Conservation (phyloP, 2,888 invertebrate species). For the Microdon myrmicae region DNA sequence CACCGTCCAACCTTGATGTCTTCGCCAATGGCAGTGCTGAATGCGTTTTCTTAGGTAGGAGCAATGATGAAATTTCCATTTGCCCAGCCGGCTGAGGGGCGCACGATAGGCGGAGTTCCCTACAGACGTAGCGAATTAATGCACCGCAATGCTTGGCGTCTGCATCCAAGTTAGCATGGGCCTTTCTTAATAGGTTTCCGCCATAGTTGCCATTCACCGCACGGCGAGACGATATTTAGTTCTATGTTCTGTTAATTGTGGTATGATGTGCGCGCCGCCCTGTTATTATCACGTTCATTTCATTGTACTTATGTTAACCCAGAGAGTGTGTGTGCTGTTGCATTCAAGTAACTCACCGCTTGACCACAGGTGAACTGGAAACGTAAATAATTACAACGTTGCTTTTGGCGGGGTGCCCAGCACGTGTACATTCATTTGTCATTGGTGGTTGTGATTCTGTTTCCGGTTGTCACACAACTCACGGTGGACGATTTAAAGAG, state of each 20-base stretch:
- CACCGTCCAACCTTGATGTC: slow-evolving; percentile 25
- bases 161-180: background rate
- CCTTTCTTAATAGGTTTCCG: slow-evolving; percentile 13
- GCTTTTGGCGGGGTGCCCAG: slow-evolving; percentile 28
- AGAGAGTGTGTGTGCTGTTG: slow-evolving; percentile 17
- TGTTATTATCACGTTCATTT: slow-evolving; percentile 13
- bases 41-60: slow-evolving; percentile 9
- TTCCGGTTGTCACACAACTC: slow-evolving; percentile 18
- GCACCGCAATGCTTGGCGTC: slow-evolving; percentile 14
- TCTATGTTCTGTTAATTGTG: slow-evolving; percentile 24
- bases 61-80: slow-evolving; percentile 19
- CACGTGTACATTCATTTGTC: slow-evolving; percentile 14
- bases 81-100: background rate
- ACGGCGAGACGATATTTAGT: background rate
- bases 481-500: slow-evolving; percentile 1
- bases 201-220: slow-evolving; percentile 32
- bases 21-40: slow-evolving; percentile 28
- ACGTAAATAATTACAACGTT: slow-evolving; percentile 16
- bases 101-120: slow-evolving; percentile 34
- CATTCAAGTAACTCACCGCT: slow-evolving; percentile 16
- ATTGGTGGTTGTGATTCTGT: slow-evolving; percentile 19
- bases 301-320: slow-evolving; percentile 9
- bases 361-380: slow-evolving; percentile 3
- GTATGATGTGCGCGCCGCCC: slow-evolving; percentile 17
- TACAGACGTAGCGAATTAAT: slow-evolving; percentile 21